Evolutionary conservation across 2,888 invertebrate genomes (phyloP).

Genomic region (Ormyrus labotus): DNA sequence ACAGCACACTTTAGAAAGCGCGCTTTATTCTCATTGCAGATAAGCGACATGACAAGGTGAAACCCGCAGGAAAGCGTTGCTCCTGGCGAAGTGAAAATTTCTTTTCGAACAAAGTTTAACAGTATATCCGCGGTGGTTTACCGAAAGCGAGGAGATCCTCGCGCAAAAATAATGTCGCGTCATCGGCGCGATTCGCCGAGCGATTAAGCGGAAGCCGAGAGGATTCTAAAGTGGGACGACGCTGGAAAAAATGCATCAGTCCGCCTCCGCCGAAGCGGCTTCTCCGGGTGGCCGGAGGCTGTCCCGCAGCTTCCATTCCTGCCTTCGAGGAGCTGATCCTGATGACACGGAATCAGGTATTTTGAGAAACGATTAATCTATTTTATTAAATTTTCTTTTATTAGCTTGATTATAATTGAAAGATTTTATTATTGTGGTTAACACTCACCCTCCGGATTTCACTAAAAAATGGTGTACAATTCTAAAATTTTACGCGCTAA

Average conservation of each 20-base stretch:
- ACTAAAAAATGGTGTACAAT: not conserved
- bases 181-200: constrained; percentile 16
- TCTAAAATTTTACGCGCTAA: not conserved
- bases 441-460: too few relatives aligned
- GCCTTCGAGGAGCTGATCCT: constrained; percentile 79
- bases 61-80: constrained; percentile 24
- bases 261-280: constrained; percentile 70
- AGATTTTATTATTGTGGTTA: too few relatives aligned
- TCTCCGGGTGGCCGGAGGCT: constrained; percentile 77
- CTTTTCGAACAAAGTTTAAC: not conserved
- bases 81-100: constrained; percentile 8
- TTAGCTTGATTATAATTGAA: too few relatives aligned
- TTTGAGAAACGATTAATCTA: not conserved
- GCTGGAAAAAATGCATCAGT: constrained; percentile 63
- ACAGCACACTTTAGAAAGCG: constrained; percentile 28
- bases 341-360: constrained; percentile 75
- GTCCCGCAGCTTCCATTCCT: constrained; percentile 83
- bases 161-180: constrained; percentile 34
- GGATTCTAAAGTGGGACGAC: constrained; percentile 4
- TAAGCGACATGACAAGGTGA: constrained; percentile 8
- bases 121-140: not conserved
- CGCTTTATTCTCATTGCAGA: constrained; percentile 35
- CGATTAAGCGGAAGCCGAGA: constrained; percentile 11
- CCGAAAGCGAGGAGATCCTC: not conserved
- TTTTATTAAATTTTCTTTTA: too few relatives aligned